Evolutionary conservation across 2,888 invertebrate genomes (phyloP), one percentile per base, ranked within the genome.

Genomic region (Orthonychiurus folsomi): DNA sequence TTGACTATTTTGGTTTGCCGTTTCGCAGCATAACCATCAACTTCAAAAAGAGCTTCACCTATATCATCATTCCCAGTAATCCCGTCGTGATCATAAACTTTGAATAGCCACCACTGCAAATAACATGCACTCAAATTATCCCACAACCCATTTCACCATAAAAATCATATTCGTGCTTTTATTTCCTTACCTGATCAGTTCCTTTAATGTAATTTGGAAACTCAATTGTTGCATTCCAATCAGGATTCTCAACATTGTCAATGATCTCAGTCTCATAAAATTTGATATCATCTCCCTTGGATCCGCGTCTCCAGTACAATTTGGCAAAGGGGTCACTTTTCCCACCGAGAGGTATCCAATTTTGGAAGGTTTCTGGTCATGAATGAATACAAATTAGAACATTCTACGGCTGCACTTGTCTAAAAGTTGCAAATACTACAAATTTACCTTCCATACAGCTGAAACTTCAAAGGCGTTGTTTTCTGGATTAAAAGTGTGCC

Each of bases 151-250:
- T 23, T 55, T 55, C 26, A 55, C 3, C 12, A 20, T 25, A 23
- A 5, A 55, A 3, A 12, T 55, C 21, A 3, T 26, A 48, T 47
- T 20, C 15, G 23, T 5, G 26, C 12, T 12, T 47, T 12, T 55
- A 24, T 55, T 5, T n/a, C 3, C 53, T 59, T 21, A 56, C 59
- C 27, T 63, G 66, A 52, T 69, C 63, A 48, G 64, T 66, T 63
- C 71, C 70, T 27, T 66, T 68, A 60, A 69, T 67, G n/a, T 67
- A 72, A 50, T 72, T 72, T 48, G 69, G 65, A 58, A 70, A 72
- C 55, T 70, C 68, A 55, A 71, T 69, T 1, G 64, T 59, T 50
- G 71, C 69, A 1, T 62, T 59, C 70, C 71, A 73, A 47, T 66
- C 66, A 2, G 70, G 69, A 58, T 72, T 68, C 1, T 70, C 68